Evolutionary conservation across 2,797 vertebrate genomes (phyloP), one percentile per base, ranked within the genome.

Genomic region (Protosalanx chinensis): DNA sequence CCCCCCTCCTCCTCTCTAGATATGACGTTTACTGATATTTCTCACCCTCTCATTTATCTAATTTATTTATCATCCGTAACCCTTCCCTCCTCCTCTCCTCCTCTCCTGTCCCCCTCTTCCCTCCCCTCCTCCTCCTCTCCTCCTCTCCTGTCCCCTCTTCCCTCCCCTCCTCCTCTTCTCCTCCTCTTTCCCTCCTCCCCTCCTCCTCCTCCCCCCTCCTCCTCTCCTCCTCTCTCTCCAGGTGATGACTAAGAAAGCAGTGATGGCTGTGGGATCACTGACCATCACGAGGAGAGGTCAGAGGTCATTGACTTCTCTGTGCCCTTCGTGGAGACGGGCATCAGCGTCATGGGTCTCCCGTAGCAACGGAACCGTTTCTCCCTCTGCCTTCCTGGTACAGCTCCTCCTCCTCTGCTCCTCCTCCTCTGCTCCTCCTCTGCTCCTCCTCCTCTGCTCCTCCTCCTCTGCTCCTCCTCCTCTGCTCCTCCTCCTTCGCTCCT

Each of bases 271-370:
- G 0, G 97, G 97, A 23, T 99, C 98, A 0, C 84, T 99, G 84
- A 99, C 97, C 75, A 99, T 99, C 85, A 99, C 0, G 98, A 98
- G 82, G 97, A 99, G 73, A 93, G 97, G 77, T 98, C 97, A 0
- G 96, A 96, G 82, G 98, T 90, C 85, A 98, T 99, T 0, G 98
- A 99, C 89, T 99, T 99, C 79, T 99, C 98, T 0, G 97, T 99
- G 80, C 98, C 98, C 0, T 99, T 99, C 0, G 98, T 99, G 70
- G 98, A 99, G 88, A 99, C 98, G 0, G 98, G 98, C 67, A 99
- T 99, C 87, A 99, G 98, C 0, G 98, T 99, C 81, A 99, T 99
- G 98, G 98, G n/a, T 99, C 78, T 97, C 98, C 2, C 94, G 98
- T 63, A 99, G 96, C 90, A 99, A 99, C 0, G 98, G 98, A 82